Base-by-base conservation (phyloP, 2,113 vertebrate species). In the Seriola quinqueradiata region DNA sequence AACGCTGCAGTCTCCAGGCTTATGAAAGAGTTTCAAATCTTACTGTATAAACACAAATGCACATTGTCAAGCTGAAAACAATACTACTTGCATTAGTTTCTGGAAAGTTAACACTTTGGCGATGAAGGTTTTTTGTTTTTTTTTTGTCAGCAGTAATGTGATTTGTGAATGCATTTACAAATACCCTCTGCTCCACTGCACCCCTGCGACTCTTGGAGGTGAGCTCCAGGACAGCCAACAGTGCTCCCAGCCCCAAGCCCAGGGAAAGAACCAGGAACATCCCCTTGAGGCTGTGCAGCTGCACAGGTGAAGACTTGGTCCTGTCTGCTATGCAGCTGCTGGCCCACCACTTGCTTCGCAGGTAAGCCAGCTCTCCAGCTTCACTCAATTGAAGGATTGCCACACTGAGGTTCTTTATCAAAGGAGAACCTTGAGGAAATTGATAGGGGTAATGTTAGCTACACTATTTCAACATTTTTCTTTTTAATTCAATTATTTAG, bases 301-400 rank as follows among this genome's bases (percentile, higher is more conserved):
- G 94, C 58, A 93, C 85, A 0, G 96, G 91, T 21, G 83, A 75
- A 2, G 91, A 91, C 91, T 91, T 95, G 7, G 85, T 72, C 0
- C 92, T 93, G 0, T 90, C 75, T 4, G 73, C 84, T 0, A 92
- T 58, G 86, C 97, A 98, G 64, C 95, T 96, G 93, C 87, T 97
- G 52, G 96, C 94, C 97, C 97, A 97, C 97, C 97, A 98, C 81
- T 97, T 98, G 87, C 95, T 95, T 0, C 93, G 88, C 76, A 98
- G 85, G 81, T 96, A 96, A 4, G 96, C 93, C 4, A 98, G 92
- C 8, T 96, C 94, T 0, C 97, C 97, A 0, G 95, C 92, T 46
- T 98, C 97, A 0, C 93, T 95, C 83, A 97, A 93, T 17, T 96
- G 95, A 64, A 98, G 94, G 59, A 97, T 93, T 0, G 96, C 95